These are phyloP conservation scores for Oscheius onirici DNA, from an alignment of 2,888 invertebrate genomes.

Conservation along the genomic window DNA sequence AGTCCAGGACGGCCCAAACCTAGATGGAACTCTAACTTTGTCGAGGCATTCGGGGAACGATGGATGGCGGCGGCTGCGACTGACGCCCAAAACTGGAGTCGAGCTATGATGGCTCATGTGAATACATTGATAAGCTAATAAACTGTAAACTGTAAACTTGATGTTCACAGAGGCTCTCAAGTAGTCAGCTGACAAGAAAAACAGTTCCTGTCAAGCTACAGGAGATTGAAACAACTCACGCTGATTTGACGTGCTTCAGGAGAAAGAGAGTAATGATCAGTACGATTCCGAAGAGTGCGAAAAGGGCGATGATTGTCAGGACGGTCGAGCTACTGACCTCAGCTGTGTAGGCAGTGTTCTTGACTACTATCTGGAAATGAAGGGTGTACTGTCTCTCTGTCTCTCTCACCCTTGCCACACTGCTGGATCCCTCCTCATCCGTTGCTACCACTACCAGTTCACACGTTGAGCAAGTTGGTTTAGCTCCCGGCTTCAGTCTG, in stretches of 20 bases:
- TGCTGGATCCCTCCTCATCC: conserved; percentile 46
- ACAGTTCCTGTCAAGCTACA: neutral
- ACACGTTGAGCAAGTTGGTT: conserved; percentile 49
- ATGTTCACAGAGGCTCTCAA: no score
- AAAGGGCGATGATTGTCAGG: conserved; percentile 1
- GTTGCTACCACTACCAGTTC: conserved; percentile 61
- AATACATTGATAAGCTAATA: no score
- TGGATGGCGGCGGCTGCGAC: no score
- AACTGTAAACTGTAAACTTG: no score
- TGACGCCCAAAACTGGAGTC: no score
- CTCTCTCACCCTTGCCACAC: conserved; percentile 45
- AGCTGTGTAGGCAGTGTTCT: conserved; percentile 8
- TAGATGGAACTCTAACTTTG: no score
- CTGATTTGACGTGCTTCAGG: conserved; percentile 16
- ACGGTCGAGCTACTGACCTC: conserved; percentile 14
- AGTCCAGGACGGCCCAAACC: no score
- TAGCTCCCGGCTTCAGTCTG: conserved; percentile 41
- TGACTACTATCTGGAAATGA: conserved; percentile 8
- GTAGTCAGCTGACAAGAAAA: neutral
- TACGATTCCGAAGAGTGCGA: conserved; percentile 7
- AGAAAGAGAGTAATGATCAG: conserved; percentile 6
- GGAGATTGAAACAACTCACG: conserved; percentile 3
- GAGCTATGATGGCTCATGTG: no score
- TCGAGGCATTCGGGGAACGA: no score
- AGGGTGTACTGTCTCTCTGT: neutral